These are phyloP conservation scores for Sialia sialis DNA, from an alignment of 2,113 vertebrate species.

Conservation along the genomic window DNA sequence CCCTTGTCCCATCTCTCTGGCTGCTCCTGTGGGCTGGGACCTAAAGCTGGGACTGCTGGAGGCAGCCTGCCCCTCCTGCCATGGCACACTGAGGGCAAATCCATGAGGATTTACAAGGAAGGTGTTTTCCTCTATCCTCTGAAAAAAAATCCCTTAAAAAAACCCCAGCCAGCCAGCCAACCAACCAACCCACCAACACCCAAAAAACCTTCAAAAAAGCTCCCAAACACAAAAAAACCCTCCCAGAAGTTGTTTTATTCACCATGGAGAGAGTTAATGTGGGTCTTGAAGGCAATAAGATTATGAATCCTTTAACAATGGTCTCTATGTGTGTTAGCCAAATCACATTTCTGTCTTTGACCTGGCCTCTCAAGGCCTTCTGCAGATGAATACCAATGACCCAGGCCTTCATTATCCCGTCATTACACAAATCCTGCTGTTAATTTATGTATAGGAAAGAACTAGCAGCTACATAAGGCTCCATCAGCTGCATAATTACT, in stretches of 20 bases:
- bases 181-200: neutral
- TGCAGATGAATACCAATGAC: slow-evolving; percentile 53
- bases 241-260: neutral
- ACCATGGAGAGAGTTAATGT: neutral
- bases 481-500: slow-evolving; percentile 66
- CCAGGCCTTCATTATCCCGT: slow-evolving; percentile 59
- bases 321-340: neutral
- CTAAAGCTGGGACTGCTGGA: neutral
- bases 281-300: neutral
- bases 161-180: neutral
- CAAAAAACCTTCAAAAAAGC: rapidly evolving
- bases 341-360: slow-evolving; percentile 46
- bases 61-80: neutral
- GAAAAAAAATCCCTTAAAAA: neutral
- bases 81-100: rapidly evolving
- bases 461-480: slow-evolving; percentile 52
- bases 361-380: slow-evolving; percentile 35
- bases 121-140: neutral
- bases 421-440: slow-evolving; percentile 66
- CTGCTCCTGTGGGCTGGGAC: neutral
- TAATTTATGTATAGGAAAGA: slow-evolving; percentile 65
- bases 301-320: neutral
- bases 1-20: neutral
- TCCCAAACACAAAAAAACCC: neutral
- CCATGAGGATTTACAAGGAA: neutral